A percentile compares a stretch with the other conserved stretches of the same genome.
These are phyloP conservation scores for Oreochromis niloticus DNA, from an alignment of 2,113 vertebrate genomes.

Conservation along the genomic window DNA sequence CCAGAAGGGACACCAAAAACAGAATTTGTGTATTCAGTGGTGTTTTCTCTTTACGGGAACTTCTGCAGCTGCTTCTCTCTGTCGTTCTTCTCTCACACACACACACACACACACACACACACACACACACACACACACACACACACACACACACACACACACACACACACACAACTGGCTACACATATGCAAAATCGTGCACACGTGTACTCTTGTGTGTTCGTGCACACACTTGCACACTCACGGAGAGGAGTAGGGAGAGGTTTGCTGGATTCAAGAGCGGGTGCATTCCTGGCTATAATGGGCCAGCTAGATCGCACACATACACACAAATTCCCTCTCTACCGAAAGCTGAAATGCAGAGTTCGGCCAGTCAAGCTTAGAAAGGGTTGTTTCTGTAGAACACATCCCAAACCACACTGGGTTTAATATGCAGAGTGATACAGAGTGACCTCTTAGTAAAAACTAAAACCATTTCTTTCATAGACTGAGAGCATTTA, in stretches of 20 bases:
- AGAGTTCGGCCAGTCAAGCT: conserved; percentile 8
- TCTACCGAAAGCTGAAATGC: conserved; percentile 1
- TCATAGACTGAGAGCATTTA: not conserved
- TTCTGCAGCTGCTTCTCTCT: conserved; percentile 1
- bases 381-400: conserved; percentile 8
- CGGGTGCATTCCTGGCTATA: conserved; percentile 61
- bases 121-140: not conserved
- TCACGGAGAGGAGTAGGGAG: conserved; percentile 30
- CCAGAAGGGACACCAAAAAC: not conserved
- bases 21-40: not conserved
- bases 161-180: not conserved
- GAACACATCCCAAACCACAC: conserved; percentile 1
- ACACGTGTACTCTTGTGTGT: conserved; percentile 8
- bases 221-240: not conserved
- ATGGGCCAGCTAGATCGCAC: conserved; percentile 39
- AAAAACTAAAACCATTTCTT: not conserved
- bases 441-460: not conserved
- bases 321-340: not conserved
- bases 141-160: not conserved
- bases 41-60: conserved; percentile 22
- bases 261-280: conserved; percentile 57
- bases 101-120: not conserved
- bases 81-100: not conserved
- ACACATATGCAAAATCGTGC: not conserved
- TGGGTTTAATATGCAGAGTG: not conserved